Conservation (phyloP, 37 sponge, comb jelly and placozoan genomes). For the Crambe crambe region DNA sequence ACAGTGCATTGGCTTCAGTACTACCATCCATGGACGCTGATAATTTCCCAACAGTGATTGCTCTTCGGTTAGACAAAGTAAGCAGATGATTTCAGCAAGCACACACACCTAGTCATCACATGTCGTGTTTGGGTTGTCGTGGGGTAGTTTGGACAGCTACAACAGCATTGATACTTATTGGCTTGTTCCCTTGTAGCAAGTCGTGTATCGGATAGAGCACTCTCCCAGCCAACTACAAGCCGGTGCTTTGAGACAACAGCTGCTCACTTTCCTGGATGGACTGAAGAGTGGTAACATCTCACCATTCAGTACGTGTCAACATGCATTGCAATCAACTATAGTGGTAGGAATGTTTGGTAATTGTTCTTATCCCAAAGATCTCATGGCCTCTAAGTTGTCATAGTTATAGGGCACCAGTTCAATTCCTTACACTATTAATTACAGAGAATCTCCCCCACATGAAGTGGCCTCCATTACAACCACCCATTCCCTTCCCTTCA, state of each 20-base stretch:
- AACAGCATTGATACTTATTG: neutral
- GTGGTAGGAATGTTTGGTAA: no score
- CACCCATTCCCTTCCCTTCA: constrained; percentile 42
- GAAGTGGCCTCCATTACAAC: constrained; percentile 47
- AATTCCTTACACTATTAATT: neutral
- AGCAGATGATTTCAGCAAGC: neutral
- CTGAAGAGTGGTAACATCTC: neutral
- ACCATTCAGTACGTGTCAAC: constrained; percentile 8
- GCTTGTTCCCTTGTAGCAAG: constrained; percentile 1
- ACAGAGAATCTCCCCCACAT: constrained; percentile 17
- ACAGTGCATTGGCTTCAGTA: neutral
- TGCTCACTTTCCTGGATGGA: neutral
- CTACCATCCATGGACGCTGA: neutral
- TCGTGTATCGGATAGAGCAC: constrained; percentile 1
- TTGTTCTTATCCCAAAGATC: no score
- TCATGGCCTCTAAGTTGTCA: no score
- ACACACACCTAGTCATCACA: neutral
- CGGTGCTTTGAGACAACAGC: neutral
- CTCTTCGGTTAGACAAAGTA: neutral
- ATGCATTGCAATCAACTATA: neutral
- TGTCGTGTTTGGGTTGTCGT: no score
- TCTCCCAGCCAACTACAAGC: constrained; percentile 1
- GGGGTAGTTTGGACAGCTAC: no score
- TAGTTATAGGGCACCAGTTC: no score
- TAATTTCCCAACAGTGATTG: constrained; percentile 9